Evolutionary conservation across 2,797 vertebrate genomes (phyloP), one percentile per base, ranked within the genome.

Genomic region (Anabacerthia variegaticeps): DNA sequence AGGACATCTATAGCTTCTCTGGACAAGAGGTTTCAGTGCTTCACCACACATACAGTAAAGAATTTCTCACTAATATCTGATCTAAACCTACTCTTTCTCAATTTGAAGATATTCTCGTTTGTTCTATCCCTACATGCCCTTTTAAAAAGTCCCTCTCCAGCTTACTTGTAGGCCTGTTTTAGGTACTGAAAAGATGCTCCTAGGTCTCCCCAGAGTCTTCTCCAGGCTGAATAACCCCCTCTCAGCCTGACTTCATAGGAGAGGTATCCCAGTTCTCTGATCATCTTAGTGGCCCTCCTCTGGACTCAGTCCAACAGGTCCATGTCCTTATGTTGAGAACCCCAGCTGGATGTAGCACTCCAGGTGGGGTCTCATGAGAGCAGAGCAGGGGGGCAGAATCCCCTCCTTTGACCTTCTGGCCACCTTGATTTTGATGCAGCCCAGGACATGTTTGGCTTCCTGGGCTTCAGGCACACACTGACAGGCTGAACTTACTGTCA

Each of bases 61-160:
- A 71, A 30, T 63, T 71, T 51, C 24, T 44, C 56, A 44, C 21
- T 49, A 71, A 44, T 26, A 48, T 21, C 27, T 62, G 20, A 62
- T 23, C 22, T 59, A 74, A 80, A 59, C 34, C 7, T 39, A 28
- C 22, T 51, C 4, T n/a, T 20, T 49, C 30, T 41, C 10, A 9
- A 7, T 65, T 46, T 34, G 44, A 58, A 77, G 52, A 6, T 39
- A n/a, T 46, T 27, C 8, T 7, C 12, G 15, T 22, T 51, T 71
- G 22, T 20, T 21, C 24, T 46, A 13, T 34, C 21, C 26, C 12
- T 58, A 22, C 9, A 46, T 0, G 0, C 10, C 14, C 10, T 46
- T 46, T 10, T 17, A 12, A 39, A 56, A 59, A 34, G 21, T 8
- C 10, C n/a, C 30, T 71, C 39, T 46, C n/a, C 44, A 59, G 18